A percentile compares a stretch with the other conserved stretches of the same genome.
phyloP scores from a whole-genome alignment of 2,797 vertebrate genomes.

The Aeoliscus strigatus region DNA sequence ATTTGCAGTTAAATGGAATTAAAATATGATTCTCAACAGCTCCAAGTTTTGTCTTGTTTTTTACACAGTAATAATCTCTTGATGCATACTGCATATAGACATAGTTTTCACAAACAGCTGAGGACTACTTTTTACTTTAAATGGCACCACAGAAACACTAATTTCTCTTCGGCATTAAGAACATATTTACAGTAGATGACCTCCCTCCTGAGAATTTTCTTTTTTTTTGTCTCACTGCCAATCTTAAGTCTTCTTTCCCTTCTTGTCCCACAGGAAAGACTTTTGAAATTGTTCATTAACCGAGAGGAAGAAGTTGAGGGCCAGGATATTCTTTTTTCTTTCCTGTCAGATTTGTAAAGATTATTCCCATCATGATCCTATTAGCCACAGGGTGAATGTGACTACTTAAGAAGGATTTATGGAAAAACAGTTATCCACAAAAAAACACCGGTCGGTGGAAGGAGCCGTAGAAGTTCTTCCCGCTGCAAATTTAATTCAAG shows the following conservation, averaged over 20 bases:
- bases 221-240: constrained; percentile 62
- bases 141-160: too few species aligned
- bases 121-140: too few species aligned
- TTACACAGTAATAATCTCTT: too few species aligned
- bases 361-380: constrained; percentile 82
- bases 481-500: constrained; percentile 64
- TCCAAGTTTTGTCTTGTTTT: too few species aligned
- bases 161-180: too few species aligned
- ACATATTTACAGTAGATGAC: constrained; percentile 35
- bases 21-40: too few species aligned
- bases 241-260: constrained; percentile 30
- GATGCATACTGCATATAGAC: too few species aligned
- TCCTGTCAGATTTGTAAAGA: constrained; percentile 80
- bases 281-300: constrained; percentile 78
- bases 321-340: constrained; percentile 73
- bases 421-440: constrained; percentile 70
- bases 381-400: constrained; percentile 79
- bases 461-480: constrained; percentile 58
- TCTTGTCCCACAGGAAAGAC: constrained; percentile 76
- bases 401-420: constrained; percentile 81
- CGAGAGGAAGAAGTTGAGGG: constrained; percentile 80
- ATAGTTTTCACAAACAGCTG: too few species aligned
- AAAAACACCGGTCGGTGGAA: constrained; percentile 59
- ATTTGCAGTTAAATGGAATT: too few species aligned
- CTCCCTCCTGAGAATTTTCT: constrained; percentile 61